A percentile compares a stretch with the other conserved stretches of the same genome.
Evolutionary conservation across 2,113 vertebrate species (phyloP).

Genomic region (Electrona antarctica): DNA sequence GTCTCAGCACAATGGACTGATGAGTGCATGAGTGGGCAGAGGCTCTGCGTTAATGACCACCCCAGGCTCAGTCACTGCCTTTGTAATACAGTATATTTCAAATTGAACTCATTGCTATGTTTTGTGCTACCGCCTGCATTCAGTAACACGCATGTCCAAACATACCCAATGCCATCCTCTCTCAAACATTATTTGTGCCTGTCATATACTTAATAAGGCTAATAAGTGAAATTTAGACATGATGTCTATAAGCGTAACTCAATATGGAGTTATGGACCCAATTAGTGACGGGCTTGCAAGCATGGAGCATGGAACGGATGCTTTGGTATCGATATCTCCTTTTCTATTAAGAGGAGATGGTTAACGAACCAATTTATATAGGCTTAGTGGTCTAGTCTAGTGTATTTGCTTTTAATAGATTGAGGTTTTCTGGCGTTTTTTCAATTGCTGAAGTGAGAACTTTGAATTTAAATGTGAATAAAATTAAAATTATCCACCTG

Average conservation of each 20-base stretch:
- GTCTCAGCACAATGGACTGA: constrained; percentile 26
- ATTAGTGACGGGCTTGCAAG: constrained; percentile 30
- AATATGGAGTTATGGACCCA: constrained; percentile 7
- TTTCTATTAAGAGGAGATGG: constrained; percentile 6
- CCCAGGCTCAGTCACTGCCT: constrained; percentile 16
- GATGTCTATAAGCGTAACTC: constrained; percentile 42
- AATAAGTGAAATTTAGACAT: constrained; percentile 56
- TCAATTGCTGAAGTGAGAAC: too few species aligned
- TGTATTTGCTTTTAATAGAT: too few species aligned
- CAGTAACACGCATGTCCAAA: constrained; percentile 22
- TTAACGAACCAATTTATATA: neutral
- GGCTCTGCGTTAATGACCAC: constrained; percentile 51
- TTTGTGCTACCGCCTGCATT: constrained; percentile 9
- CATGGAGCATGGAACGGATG: neutral
- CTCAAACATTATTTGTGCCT: constrained; percentile 47
- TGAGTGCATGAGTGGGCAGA: constrained; percentile 35
- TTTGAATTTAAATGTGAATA: too few species aligned
- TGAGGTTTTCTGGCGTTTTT: too few species aligned
- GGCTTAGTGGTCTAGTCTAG: neutral
- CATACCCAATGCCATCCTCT: neutral
- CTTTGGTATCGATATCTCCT: neutral
- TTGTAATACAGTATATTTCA: constrained; percentile 38
- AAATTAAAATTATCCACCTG: too few species aligned
- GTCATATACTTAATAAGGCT: constrained; percentile 47
- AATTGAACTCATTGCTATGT: constrained; percentile 31